These are phyloP conservation scores for Stegodyphus dumicola DNA, from an alignment of 1,140 invertebrate species.

Conservation along the genomic window DNA sequence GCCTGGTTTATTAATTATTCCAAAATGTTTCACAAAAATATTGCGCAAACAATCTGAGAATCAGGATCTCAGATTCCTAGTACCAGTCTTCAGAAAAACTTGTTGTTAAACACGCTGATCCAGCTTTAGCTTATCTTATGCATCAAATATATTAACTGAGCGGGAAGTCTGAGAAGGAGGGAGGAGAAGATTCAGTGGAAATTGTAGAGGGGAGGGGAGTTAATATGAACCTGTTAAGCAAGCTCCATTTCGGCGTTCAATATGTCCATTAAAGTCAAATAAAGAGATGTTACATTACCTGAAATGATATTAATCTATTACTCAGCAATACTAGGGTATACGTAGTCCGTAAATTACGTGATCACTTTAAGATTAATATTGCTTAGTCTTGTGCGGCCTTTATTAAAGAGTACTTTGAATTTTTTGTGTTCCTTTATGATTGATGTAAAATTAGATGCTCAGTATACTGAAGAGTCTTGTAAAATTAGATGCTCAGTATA, in stretches of 20 bases:
- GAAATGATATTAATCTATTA: slow-evolving; percentile 2
- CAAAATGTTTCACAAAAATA: slow-evolving; percentile 36
- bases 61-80: slow-evolving; percentile 26
- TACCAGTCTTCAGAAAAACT: slow-evolving; percentile 37
- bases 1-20: slow-evolving; percentile 52
- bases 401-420: too few species aligned
- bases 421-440: too few species aligned
- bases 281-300: slow-evolving; percentile 53
- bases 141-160: slow-evolving; percentile 19
- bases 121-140: slow-evolving; percentile 29
- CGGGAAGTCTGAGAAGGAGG: slow-evolving; percentile 42
- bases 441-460: too few species aligned
- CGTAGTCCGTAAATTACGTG: not conserved
- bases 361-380: not conserved
- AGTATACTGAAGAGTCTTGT: too few species aligned
- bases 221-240: slow-evolving; percentile 48
- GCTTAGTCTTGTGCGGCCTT: not conserved
- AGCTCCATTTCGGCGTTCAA: slow-evolving; percentile 19
- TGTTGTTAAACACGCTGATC: not conserved
- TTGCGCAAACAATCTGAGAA: slow-evolving; percentile 29
- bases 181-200: not conserved
- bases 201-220: slow-evolving; percentile 4
- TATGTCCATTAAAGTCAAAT: slow-evolving; percentile 56
- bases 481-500: too few species aligned
- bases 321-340: not conserved